Conservation (phyloP, 2,888 invertebrate species). For the Colletes collaris region DNA sequence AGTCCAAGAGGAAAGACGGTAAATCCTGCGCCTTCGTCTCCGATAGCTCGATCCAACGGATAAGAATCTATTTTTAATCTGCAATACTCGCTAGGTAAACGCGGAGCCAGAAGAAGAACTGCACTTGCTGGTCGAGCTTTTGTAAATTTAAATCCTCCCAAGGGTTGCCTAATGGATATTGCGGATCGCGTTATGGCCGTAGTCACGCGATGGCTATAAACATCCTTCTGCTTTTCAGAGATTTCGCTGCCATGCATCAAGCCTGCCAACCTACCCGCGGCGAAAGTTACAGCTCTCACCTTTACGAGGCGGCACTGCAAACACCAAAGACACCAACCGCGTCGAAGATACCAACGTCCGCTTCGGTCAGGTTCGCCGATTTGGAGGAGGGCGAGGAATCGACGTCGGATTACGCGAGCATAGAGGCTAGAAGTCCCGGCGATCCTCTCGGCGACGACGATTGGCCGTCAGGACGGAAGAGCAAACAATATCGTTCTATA, state of each 20-base stretch:
- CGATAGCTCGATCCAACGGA: too few relatives aligned
- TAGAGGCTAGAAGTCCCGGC: constrained; percentile 85
- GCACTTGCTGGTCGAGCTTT: too few relatives aligned
- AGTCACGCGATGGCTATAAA: too few relatives aligned
- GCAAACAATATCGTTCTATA: constrained; percentile 68
- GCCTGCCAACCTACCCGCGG: constrained; percentile 84
- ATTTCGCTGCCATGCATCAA: constrained; percentile 84
- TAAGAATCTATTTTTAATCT: too few relatives aligned
- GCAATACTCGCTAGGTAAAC: too few relatives aligned
- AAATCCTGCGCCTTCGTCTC: not conserved
- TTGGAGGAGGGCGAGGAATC: constrained; percentile 86
- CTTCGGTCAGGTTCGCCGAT: constrained; percentile 86
- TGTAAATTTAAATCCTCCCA: too few relatives aligned
- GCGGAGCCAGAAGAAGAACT: too few relatives aligned
- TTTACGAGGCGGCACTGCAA: constrained; percentile 85
- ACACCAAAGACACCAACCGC: constrained; percentile 81
- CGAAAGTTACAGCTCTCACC: constrained; percentile 85
- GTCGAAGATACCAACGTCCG: constrained; percentile 84
- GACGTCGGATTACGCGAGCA: constrained; percentile 91
- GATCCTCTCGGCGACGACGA: constrained; percentile 82
- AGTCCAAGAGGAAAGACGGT: constrained; percentile 80
- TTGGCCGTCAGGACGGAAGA: constrained; percentile 71
- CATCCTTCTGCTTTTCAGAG: constrained; percentile 68
- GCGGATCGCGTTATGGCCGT: too few relatives aligned
- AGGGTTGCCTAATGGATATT: too few relatives aligned